Base-by-base conservation (phyloP, 1,140 invertebrate genomes). In the Drosophila nigrodunni region DNA sequence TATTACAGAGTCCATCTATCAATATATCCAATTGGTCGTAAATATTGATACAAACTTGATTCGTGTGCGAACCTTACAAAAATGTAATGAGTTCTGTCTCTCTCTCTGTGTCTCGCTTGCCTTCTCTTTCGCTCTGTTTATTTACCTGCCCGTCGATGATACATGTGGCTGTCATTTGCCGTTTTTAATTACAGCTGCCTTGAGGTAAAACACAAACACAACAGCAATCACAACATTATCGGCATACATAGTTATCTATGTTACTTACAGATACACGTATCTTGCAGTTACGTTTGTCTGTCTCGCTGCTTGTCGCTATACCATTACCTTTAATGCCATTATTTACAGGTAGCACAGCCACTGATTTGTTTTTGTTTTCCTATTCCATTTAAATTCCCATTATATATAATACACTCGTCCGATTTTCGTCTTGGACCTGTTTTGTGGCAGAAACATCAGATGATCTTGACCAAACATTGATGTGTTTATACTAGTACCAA, bases 171-270 rank as follows among this genome's bases (percentile, higher is more conserved):
- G 83, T 87, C 83, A 81, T 78, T 88, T 87, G 74, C 58, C 54
- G 73, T 65, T 83, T 87, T 88, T 87, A 87, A 87, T 87, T 87
- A 80, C 83, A 82, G 49, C 69, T 72, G 72, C 57, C 58, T 54
- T 35, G 44, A 47, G 37, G 6, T 50, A 49, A 21, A 8, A 41
- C 54, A 41, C 54, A 54, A 54, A 54, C 25, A 21, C 18, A 21
- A 21, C 18, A 21, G 18, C 11, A 34, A 54, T 21, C 3, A 46
- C 41, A 58, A 59, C 54, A 67, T 44, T 65, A 68, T 58, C 34
- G 35, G 13, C 41, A 72, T 34, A 41, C 35, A 50, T 35, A 39
- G 25, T 44, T 35, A 47, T 43, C 67, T 70, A 37, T 34, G 18
- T 64, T 64, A 61, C 25, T 39, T 69, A 44, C 55, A 46, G 35